Percentiles rank a stretch among this genome's conserved stretches.
phyloP scores from a whole-genome alignment of 2,888 invertebrate species.

The Ormyrus thymus region DNA sequence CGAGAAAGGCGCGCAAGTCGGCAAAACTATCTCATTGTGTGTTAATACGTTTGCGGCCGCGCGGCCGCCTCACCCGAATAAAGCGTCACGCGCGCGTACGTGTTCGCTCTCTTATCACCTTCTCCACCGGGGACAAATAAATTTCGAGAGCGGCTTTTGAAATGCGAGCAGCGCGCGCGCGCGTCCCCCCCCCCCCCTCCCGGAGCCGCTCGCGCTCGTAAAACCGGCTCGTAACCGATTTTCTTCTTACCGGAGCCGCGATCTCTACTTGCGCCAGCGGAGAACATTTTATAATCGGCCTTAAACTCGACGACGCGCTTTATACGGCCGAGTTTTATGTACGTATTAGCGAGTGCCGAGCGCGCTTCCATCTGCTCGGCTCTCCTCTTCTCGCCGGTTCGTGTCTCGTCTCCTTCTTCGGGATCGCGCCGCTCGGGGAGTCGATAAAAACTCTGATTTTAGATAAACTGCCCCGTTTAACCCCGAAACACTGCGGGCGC shows the following conservation, averaged over 20 bases:
- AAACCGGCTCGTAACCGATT: conserved; percentile 54
- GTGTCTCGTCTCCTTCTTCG: too few species aligned
- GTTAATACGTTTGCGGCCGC: conserved; percentile 72
- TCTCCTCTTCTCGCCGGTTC: too few species aligned
- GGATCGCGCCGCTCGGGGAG: too few species aligned
- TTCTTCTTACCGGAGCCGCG: conserved; percentile 7
- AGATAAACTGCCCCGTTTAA: too few species aligned
- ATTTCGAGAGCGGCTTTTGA: conserved; percentile 49
- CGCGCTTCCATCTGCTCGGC: too few species aligned
- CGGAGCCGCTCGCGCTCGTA: conserved; percentile 54
- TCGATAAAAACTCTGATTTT: too few species aligned
- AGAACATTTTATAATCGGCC: conserved; percentile 47
- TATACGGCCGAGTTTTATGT: conserved; percentile 5
- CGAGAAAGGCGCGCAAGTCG: conserved; percentile 31
- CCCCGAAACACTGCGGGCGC: too few species aligned
- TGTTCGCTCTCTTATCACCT: conserved; percentile 37
- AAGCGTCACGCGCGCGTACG: conserved; percentile 53
- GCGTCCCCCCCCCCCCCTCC: not conserved
- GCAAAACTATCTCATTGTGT: conserved; percentile 74
- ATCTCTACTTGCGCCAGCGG: not conserved
- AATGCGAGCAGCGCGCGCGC: conserved; percentile 47
- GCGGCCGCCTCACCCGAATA: conserved; percentile 55
- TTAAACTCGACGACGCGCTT: conserved; percentile 38
- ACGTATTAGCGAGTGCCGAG: conserved; percentile 30
- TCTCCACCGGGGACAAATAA: conserved; percentile 33